These are phyloP conservation scores for Zygaena filipendulae DNA, from an alignment of 2,888 invertebrate genomes.

Conservation along the genomic window DNA sequence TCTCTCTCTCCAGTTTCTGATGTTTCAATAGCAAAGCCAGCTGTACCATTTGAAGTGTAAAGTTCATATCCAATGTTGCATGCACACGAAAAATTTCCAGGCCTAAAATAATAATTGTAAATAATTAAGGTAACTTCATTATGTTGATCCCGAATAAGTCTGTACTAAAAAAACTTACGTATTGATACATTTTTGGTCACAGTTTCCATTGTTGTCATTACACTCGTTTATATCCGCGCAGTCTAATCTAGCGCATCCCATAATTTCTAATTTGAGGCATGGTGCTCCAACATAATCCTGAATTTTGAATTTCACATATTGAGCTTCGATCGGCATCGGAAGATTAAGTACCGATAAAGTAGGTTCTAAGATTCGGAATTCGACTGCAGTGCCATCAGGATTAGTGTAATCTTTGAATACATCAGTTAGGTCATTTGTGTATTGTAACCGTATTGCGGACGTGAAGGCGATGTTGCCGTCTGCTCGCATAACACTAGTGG, in stretches of 20 bases:
- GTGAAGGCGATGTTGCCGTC: slow-evolving; percentile 90
- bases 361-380: slow-evolving; percentile 90
- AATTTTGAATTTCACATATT: slow-evolving; percentile 86
- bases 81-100: slow-evolving; percentile 87
- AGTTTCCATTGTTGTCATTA: slow-evolving; percentile 86
- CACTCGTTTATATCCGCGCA: slow-evolving; percentile 93
- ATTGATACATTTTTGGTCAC: slow-evolving; percentile 93
- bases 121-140: too few species aligned
- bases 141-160: too few species aligned
- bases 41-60: slow-evolving; percentile 88
- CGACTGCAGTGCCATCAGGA: slow-evolving; percentile 92
- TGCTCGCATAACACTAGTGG: slow-evolving; percentile 85
- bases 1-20: slow-evolving; percentile 89
- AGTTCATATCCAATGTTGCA: slow-evolving; percentile 94
- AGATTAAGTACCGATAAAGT: slow-evolving; percentile 91
- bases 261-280: slow-evolving; percentile 89
- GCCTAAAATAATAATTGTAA: slow-evolving; percentile 47
- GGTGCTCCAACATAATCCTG: slow-evolving; percentile 90
- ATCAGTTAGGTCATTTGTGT: slow-evolving; percentile 90
- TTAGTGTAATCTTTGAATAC: slow-evolving; percentile 92
- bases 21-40: slow-evolving; percentile 82
- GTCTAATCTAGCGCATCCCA: slow-evolving; percentile 92
- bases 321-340: slow-evolving; percentile 91
- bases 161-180: too few species aligned
- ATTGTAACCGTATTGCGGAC: slow-evolving; percentile 88